Conservation (phyloP, 92 coral and sea anemone genomes). For the Umimayanthus kanabou region DNA sequence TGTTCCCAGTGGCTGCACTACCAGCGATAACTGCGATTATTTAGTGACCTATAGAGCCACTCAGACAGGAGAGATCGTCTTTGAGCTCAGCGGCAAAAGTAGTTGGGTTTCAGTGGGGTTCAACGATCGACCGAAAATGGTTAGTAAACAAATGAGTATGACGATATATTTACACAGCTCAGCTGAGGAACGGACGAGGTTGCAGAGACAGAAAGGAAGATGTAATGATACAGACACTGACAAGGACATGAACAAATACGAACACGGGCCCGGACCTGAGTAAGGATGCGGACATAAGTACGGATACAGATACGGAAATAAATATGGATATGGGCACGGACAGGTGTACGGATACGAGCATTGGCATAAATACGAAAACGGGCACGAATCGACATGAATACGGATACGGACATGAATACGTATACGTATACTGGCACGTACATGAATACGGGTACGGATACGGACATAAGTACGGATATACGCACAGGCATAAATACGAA, state of each 20-base stretch:
- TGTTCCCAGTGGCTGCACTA: slow-evolving; percentile 53
- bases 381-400: too few relatives aligned
- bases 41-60: slow-evolving; percentile 65
- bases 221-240: not conserved
- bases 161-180: not conserved
- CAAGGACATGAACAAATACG: not conserved
- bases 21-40: slow-evolving; percentile 63
- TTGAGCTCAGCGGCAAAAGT: slow-evolving; percentile 68
- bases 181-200: not conserved
- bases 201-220: not conserved
- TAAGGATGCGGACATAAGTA: too few relatives aligned
- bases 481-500: not conserved
- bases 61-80: slow-evolving; percentile 42
- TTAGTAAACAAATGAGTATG: slow-evolving; percentile 22
- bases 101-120: slow-evolving; percentile 74
- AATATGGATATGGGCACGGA: too few relatives aligned
- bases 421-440: not conserved
- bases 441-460: not conserved
- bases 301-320: too few relatives aligned
- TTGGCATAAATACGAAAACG: too few relatives aligned
- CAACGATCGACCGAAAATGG: slow-evolving; percentile 58
- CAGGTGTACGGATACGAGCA: too few relatives aligned
- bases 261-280: not conserved
- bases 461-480: not conserved
- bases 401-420: too few relatives aligned